Evolutionary conservation across 2,113 vertebrate genomes (phyloP), one percentile per base, ranked within the genome.

Genomic region (Oplegnathus fasciatus): DNA sequence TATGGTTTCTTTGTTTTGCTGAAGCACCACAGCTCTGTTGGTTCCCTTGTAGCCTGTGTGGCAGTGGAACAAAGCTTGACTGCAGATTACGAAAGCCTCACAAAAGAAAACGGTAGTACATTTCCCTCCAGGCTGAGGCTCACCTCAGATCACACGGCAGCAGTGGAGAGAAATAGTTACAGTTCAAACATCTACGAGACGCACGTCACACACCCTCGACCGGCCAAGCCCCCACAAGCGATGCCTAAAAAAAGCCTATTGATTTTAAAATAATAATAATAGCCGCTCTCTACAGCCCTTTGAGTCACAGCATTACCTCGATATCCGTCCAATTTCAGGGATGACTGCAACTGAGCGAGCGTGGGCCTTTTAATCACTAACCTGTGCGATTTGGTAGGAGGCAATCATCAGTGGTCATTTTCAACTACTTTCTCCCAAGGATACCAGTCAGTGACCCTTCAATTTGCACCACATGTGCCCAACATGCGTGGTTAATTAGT

Each of bases 241-340:
- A 62, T 40, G 60, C 55, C 64, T 18, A 48, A 57, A 62, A 81
- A 89, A 78, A 74, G 54, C 42, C 26, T 72, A 90, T 89, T 86
- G 92, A 91, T 90, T 93, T 93, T 67, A 30, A 86, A 89, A 89
- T 84, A 77, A 82, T 79, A 91, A 85, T 64, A 83, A 84, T 46
- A 80, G 79, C 61, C 40, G 0, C 26, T 52, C 78, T 73, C 67
- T 42, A 20, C 65, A 75, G 88, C 66, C 15, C 48, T 82, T 74
- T 48, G 55, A 83, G 69, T 74, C 30, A 5, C 74, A 28, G 52
- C 46, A 42, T 87, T 81, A 80, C 83, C 69, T 84, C 62, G 44
- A 87, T 87, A 86, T 90, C 75, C 72, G 66, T 83, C 75, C 68
- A 87, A 89, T 93, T 91, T 90, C 86, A 91, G 83, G 90, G 87